Percentiles rank a stretch among this genome's conserved stretches.
phyloP scores from a whole-genome alignment of 2,888 invertebrate genomes.

The Seira sanloemensis region DNA sequence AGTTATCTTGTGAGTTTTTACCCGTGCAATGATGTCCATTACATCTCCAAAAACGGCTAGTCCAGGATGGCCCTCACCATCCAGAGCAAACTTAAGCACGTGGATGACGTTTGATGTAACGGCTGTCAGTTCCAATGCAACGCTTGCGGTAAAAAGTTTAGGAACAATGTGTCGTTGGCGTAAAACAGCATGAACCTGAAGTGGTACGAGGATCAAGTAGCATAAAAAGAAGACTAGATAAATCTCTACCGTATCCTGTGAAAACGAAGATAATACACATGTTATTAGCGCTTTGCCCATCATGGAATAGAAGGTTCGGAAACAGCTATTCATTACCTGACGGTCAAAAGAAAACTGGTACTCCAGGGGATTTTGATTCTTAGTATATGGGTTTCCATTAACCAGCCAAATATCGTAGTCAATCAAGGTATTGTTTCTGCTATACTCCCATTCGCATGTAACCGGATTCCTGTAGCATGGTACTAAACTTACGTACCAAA shows the following conservation, averaged over 20 bases:
- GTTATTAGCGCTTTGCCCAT: not conserved
- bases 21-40: constrained; percentile 92
- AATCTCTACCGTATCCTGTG: constrained; percentile 90
- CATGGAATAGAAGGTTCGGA: not conserved
- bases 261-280: constrained; percentile 52
- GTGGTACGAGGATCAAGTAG: constrained; percentile 89
- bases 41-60: constrained; percentile 93
- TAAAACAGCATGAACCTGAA: constrained; percentile 93
- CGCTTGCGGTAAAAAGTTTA: constrained; percentile 90
- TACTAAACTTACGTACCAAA: constrained; percentile 97
- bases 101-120: constrained; percentile 91
- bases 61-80: constrained; percentile 89
- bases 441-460: constrained; percentile 90
- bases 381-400: constrained; percentile 94
- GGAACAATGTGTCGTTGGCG: constrained; percentile 94
- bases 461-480: constrained; percentile 90
- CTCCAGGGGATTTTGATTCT: constrained; percentile 89
- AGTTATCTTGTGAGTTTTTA: too few relatives aligned
- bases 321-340: constrained; percentile 77
- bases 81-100: constrained; percentile 91
- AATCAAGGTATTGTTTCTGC: constrained; percentile 79
- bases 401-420: constrained; percentile 96
- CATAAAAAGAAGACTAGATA: constrained; percentile 91
- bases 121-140: constrained; percentile 90
- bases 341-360: constrained; percentile 98